phyloP scores from a whole-genome alignment of 2,113 vertebrate species.

The Macquaria australasica region DNA sequence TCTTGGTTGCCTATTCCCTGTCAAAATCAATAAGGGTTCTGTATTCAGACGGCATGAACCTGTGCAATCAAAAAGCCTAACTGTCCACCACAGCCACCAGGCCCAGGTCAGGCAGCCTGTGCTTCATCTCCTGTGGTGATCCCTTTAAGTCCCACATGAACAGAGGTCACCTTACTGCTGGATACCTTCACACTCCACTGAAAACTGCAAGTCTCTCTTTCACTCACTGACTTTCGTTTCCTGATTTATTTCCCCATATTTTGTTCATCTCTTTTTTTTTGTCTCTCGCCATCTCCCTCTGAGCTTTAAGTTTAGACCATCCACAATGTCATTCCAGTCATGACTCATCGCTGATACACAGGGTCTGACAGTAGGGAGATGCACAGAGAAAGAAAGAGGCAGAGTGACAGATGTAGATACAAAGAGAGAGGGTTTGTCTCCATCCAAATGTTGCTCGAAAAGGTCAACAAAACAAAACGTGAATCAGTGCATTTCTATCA shows the following conservation, averaged over 20 bases:
- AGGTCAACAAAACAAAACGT: not conserved
- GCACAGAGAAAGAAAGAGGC: not conserved
- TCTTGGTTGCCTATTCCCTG: not conserved
- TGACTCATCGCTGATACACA: conserved; percentile 7
- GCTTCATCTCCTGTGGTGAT: conserved; percentile 42
- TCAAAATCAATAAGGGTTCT: conserved; percentile 47
- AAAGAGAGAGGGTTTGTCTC: not conserved
- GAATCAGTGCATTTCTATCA: not conserved
- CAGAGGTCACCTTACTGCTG: conserved; percentile 33
- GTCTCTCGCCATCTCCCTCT: not conserved
- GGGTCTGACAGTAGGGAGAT: not conserved
- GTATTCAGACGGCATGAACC: conserved; percentile 51
- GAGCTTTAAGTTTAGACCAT: not conserved
- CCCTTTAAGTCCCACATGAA: conserved; percentile 27
- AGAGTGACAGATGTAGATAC: not conserved
- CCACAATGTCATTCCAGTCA: conserved; percentile 11
- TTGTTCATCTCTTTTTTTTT: not conserved
- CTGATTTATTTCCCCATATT: not conserved
- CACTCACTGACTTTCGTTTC: not conserved
- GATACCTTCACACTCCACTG: conserved; percentile 8
- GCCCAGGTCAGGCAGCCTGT: conserved; percentile 7
- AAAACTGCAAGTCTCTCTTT: not conserved
- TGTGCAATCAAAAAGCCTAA: conserved; percentile 31
- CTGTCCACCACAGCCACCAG: conserved; percentile 17
- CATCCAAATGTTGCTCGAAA: not conserved